Conservation (phyloP, 2,888 invertebrate genomes). For the Laothoe populi region DNA sequence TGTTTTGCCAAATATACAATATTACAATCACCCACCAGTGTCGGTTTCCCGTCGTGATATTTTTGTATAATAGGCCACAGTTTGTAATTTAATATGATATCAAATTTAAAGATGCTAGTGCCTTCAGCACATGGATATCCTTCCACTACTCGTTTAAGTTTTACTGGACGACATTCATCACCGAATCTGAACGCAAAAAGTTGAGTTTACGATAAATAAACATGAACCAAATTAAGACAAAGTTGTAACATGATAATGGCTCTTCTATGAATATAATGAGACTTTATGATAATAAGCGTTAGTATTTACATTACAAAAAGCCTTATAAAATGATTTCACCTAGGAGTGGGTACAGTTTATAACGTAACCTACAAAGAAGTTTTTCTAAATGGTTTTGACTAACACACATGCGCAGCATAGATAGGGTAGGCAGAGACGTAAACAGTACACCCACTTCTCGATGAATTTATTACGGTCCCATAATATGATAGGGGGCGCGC, state of each 20-base stretch:
- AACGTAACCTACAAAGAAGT: too few species aligned
- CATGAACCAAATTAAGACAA: not conserved
- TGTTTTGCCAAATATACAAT: not conserved
- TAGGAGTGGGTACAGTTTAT: too few species aligned
- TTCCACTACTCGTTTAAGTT: constrained; percentile 88
- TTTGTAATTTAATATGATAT: constrained; percentile 91
- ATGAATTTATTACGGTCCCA: too few species aligned
- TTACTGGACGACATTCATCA: constrained; percentile 90
- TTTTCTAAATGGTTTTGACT: not conserved
- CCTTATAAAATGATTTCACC: not conserved
- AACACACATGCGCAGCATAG: too few species aligned
- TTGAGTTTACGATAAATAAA: not conserved
- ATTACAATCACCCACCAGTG: constrained; percentile 78
- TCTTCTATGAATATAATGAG: not conserved
- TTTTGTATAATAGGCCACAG: constrained; percentile 87
- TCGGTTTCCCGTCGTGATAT: constrained; percentile 90
- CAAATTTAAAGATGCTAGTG: constrained; percentile 89
- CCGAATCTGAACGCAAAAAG: constrained; percentile 82
- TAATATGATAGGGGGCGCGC: too few species aligned
- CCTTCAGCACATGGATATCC: constrained; percentile 87
- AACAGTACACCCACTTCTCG: too few species aligned
- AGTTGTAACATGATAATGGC: not conserved
- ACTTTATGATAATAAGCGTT: not conserved
- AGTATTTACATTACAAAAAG: not conserved
- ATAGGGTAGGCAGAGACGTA: too few species aligned